phyloP scores from a whole-genome alignment of 1,140 invertebrate genomes.

The Ceratina australensis region DNA sequence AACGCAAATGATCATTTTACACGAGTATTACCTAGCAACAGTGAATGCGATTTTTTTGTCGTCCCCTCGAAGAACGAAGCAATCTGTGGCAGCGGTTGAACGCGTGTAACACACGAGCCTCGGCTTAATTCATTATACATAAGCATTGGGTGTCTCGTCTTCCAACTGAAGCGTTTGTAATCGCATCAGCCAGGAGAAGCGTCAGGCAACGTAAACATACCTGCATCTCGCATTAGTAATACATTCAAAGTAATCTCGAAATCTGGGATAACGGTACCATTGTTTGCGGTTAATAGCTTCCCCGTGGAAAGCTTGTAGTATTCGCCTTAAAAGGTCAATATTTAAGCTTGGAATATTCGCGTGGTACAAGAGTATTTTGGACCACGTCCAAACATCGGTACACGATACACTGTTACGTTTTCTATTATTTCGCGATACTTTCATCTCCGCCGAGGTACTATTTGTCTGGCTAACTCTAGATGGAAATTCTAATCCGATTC shows the following conservation, averaged over 20 bases:
- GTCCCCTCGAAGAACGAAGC: not conserved
- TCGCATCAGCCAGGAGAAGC: not conserved
- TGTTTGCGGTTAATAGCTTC: not conserved
- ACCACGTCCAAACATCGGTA: not conserved
- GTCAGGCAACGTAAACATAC: not conserved
- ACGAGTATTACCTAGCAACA: not conserved
- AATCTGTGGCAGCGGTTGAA: not conserved
- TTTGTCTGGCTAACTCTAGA: not conserved
- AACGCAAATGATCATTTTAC: constrained; percentile 27
- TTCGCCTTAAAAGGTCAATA: too few relatives aligned
- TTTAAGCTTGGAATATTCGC: not conserved
- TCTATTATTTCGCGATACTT: not conserved
- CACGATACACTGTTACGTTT: not conserved
- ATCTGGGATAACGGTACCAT: not conserved
- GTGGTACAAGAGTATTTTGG: not conserved
- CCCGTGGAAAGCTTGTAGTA: not conserved
- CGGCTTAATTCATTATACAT: not conserved
- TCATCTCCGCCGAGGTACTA: not conserved
- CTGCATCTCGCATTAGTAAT: constrained; percentile 25
- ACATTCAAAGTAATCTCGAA: constrained; percentile 14
- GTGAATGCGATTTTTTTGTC: not conserved
- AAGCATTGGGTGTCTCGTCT: not conserved
- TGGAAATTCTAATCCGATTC: constrained; percentile 11
- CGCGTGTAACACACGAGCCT: not conserved
- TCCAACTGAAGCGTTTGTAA: constrained; percentile 4